These are phyloP conservation scores for Poecilia picta DNA, from an alignment of 2,797 vertebrate species.

Conservation along the genomic window DNA sequence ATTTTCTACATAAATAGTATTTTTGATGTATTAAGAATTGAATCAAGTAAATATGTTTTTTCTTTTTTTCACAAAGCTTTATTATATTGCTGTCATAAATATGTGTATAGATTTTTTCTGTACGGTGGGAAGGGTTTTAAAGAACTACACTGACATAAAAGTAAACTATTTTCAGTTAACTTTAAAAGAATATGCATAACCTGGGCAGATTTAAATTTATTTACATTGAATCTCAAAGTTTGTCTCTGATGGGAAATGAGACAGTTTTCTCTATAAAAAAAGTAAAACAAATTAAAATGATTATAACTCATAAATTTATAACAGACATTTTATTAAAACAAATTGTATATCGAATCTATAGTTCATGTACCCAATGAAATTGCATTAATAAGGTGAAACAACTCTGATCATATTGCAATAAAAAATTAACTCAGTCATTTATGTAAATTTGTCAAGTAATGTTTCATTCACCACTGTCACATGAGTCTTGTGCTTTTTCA, in stretches of 20 bases:
- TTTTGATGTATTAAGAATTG: neutral
- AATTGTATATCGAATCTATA: neutral
- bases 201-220: neutral
- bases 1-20: neutral
- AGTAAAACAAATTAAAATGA: neutral
- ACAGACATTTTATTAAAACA: neutral
- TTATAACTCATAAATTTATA: neutral
- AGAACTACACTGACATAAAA: no score
- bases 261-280: neutral
- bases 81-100: no score
- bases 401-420: neutral
- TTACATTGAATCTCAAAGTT: neutral
- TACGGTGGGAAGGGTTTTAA: no score
- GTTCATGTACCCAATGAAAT: neutral
- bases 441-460: neutral
- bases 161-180: neutral
- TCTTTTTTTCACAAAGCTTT: no score
- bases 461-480: neutral
- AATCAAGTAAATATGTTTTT: no score
- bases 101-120: no score
- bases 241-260: neutral
- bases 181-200: neutral
- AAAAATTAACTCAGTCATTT: neutral
- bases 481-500: neutral
- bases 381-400: neutral